Conservation (phyloP, 2,888 invertebrate genomes). For the Stenurella melanura region DNA sequence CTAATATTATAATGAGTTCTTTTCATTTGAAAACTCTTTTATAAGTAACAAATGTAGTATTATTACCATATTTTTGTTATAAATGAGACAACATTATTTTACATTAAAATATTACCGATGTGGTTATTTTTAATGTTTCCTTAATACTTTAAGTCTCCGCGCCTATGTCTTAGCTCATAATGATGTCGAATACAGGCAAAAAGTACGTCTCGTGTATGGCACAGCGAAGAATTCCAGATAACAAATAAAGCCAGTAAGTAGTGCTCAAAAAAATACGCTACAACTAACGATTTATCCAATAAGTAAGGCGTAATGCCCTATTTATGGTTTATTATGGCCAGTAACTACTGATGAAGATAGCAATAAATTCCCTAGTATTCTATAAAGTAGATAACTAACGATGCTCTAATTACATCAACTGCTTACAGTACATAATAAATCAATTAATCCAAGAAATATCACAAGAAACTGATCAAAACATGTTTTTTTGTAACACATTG, state of each 20-base stretch:
- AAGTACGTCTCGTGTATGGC: constrained; percentile 38
- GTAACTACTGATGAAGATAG: constrained; percentile 56
- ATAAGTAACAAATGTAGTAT: no score
- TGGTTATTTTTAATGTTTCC: neutral
- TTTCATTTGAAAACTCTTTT: no score
- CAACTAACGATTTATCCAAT: constrained; percentile 46
- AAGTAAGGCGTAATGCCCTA: constrained; percentile 42
- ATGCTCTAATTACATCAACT: constrained; percentile 53
- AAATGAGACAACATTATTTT: no score
- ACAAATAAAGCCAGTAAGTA: constrained; percentile 37
- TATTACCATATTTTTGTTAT: no score
- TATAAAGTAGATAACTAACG: constrained; percentile 52
- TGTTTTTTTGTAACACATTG: neutral
- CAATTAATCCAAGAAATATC: constrained; percentile 37
- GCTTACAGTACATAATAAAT: constrained; percentile 48
- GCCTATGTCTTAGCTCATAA: neutral
- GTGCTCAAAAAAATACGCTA: constrained; percentile 37
- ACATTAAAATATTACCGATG: no score
- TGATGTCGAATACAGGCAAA: neutral
- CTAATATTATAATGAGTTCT: no score
- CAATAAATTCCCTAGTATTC: constrained; percentile 56
- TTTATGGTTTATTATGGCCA: constrained; percentile 56
- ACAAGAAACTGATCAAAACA: constrained; percentile 23
- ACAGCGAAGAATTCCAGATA: constrained; percentile 40
- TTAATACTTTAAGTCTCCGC: neutral